Evolutionary conservation across 2,797 vertebrate genomes (phyloP).

Genomic region (Coranthus polyacanthus): DNA sequence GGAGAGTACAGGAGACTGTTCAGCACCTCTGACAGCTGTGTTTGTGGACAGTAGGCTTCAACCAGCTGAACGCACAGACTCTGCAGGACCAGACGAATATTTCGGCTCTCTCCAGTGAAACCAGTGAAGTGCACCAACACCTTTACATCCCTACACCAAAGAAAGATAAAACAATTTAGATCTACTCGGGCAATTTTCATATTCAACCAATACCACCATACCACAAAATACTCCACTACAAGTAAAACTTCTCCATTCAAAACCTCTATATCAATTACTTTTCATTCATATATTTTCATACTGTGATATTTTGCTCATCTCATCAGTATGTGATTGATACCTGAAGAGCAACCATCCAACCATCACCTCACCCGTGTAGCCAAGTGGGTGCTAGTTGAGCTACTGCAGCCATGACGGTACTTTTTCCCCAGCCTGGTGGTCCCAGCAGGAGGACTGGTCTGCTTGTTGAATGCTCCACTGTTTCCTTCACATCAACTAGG

Average conservation of each 20-base stretch:
- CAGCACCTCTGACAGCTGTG: slow-evolving; percentile 76
- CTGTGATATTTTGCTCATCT: background rate
- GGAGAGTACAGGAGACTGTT: no score
- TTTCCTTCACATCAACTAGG: slow-evolving; percentile 65
- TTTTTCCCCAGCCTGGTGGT: slow-evolving; percentile 80
- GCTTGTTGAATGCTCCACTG: slow-evolving; percentile 48
- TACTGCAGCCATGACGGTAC: slow-evolving; percentile 71
- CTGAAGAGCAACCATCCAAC: background rate
- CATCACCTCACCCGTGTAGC: slow-evolving; percentile 71
- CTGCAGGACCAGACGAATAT: slow-evolving; percentile 67
- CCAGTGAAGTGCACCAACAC: slow-evolving; percentile 70
- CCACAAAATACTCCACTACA: no score
- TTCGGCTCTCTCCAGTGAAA: slow-evolving; percentile 74
- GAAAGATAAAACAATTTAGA: background rate
- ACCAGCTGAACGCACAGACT: slow-evolving; percentile 76
- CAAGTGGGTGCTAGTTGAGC: slow-evolving; percentile 71
- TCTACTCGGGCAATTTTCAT: no score
- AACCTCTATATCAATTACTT: background rate
- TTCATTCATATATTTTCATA: background rate
- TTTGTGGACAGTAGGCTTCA: slow-evolving; percentile 62
- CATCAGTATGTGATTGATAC: no score
- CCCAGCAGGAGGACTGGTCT: slow-evolving; percentile 72
- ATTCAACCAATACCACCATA: no score
- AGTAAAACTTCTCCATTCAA: no score
- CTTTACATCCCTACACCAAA: slow-evolving; percentile 55